phyloP scores from a whole-genome alignment of 2,113 vertebrate species.

The Nerophis ophidion region DNA sequence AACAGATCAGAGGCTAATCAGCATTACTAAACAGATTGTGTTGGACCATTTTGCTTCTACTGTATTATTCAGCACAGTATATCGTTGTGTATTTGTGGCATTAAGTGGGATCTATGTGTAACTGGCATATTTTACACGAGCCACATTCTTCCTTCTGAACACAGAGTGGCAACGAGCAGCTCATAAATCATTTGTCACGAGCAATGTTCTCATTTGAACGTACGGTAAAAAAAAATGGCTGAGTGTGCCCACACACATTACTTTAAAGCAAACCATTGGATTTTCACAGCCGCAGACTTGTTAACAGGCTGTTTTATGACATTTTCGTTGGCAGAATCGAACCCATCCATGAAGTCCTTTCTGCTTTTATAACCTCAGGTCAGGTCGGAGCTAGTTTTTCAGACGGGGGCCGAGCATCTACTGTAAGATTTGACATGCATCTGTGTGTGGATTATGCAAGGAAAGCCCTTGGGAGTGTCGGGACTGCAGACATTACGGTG shows the following conservation, averaged over 20 bases:
- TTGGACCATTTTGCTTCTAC: no score
- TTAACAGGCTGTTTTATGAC: constrained; percentile 30
- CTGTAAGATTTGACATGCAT: constrained; percentile 25
- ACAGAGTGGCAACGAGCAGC: not conserved
- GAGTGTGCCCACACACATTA: not conserved
- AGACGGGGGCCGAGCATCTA: constrained; percentile 4
- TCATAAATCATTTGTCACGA: constrained; percentile 3
- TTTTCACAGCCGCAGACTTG: constrained; percentile 13
- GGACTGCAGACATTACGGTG: constrained; percentile 45
- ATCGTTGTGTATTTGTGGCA: no score
- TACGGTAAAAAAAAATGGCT: not conserved
- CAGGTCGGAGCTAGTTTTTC: constrained; percentile 33
- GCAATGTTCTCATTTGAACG: not conserved
- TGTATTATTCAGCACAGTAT: no score
- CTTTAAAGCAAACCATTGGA: not conserved
- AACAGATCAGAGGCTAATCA: no score
- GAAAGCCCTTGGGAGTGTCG: constrained; percentile 29
- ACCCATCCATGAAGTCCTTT: constrained; percentile 26
- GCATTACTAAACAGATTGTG: no score
- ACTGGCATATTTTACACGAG: not conserved
- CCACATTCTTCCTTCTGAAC: not conserved
- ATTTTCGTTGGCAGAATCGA: constrained; percentile 52
- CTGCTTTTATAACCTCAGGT: constrained; percentile 58
- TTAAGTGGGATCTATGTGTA: not conserved
- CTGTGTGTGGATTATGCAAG: not conserved